These are phyloP conservation scores for Diadumene lineata DNA, from an alignment of 92 coral and sea anemone genomes.

Conservation along the genomic window DNA sequence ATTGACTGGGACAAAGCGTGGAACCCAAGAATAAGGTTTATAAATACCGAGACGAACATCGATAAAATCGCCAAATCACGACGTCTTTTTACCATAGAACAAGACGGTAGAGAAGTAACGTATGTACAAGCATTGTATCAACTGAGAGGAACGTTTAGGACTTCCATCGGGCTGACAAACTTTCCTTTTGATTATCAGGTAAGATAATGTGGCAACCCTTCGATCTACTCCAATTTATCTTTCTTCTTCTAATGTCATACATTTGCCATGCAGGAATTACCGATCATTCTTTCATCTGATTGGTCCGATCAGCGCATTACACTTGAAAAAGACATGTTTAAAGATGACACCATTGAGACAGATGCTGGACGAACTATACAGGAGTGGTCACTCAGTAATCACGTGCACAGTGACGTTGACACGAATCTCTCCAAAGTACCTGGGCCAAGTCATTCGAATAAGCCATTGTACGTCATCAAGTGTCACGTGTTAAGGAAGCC, in stretches of 20 bases:
- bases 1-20: slow-evolving; percentile 40
- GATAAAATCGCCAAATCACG: slow-evolving; percentile 32
- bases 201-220: too few species aligned
- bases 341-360: slow-evolving; percentile 19
- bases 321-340: slow-evolving; percentile 40
- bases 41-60: slow-evolving; percentile 16
- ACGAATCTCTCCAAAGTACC: slow-evolving; percentile 14
- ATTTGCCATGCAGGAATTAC: slow-evolving; percentile 28
- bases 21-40: slow-evolving; percentile 41
- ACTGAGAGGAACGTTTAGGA: slow-evolving; percentile 41
- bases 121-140: slow-evolving; percentile 35
- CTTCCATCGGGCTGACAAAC: slow-evolving; percentile 22
- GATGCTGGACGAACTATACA: slow-evolving; percentile 18
- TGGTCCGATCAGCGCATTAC: slow-evolving; percentile 34
- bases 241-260: not conserved
- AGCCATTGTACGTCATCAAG: slow-evolving; percentile 33
- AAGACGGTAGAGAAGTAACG: slow-evolving; percentile 21
- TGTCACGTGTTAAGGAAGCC: slow-evolving; percentile 29
- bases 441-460: slow-evolving; percentile 23
- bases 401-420: slow-evolving; percentile 31
- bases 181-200: slow-evolving; percentile 52
- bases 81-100: slow-evolving; percentile 16
- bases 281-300: slow-evolving; percentile 40
- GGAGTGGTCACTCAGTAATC: slow-evolving; percentile 41
- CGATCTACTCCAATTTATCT: not conserved